Evolutionary conservation across 2,888 invertebrate genomes (phyloP).

Genomic region (Spatulosminthurus flaviceps): DNA sequence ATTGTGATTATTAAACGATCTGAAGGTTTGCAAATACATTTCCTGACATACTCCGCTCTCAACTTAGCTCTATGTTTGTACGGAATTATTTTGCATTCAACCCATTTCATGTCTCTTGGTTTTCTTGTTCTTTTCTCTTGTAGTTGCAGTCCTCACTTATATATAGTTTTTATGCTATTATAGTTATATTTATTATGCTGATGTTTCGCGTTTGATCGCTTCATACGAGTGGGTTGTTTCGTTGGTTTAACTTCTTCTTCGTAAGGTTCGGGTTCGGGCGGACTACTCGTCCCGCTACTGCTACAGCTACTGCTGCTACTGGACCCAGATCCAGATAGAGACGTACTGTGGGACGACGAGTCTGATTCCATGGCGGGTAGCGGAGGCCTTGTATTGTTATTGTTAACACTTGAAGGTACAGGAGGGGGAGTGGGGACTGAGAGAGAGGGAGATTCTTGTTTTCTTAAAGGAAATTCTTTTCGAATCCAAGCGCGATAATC

Average conservation of each 20-base stretch:
- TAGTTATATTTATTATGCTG: constrained; percentile 20
- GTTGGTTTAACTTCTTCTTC: constrained; percentile 38
- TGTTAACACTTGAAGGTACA: constrained; percentile 33
- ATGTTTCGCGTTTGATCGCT: not conserved
- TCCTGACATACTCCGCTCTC: constrained; percentile 31
- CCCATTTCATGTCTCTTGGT: constrained; percentile 30
- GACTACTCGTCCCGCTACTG: constrained; percentile 47
- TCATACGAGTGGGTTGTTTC: constrained; percentile 25
- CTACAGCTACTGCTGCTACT: constrained; percentile 49
- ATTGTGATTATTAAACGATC: constrained; percentile 42
- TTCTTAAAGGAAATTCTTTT: constrained; percentile 68
- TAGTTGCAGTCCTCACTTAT: constrained; percentile 16
- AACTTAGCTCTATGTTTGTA: constrained; percentile 40
- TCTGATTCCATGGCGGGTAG: constrained; percentile 46
- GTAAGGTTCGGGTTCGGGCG: constrained; percentile 43
- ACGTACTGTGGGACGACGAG: constrained; percentile 40
- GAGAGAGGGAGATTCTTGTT: constrained; percentile 41
- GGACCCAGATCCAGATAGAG: constrained; percentile 41
- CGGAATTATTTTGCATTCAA: constrained; percentile 34
- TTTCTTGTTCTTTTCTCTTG: constrained; percentile 17
- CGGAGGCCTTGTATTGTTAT: constrained; percentile 33
- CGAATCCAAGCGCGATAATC: constrained; percentile 76
- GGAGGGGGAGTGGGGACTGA: constrained; percentile 39
- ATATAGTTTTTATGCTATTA: constrained; percentile 10
- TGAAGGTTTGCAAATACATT: constrained; percentile 25